Conservation (phyloP, 1,140 invertebrate species). For the Nixonia krombeini region DNA sequence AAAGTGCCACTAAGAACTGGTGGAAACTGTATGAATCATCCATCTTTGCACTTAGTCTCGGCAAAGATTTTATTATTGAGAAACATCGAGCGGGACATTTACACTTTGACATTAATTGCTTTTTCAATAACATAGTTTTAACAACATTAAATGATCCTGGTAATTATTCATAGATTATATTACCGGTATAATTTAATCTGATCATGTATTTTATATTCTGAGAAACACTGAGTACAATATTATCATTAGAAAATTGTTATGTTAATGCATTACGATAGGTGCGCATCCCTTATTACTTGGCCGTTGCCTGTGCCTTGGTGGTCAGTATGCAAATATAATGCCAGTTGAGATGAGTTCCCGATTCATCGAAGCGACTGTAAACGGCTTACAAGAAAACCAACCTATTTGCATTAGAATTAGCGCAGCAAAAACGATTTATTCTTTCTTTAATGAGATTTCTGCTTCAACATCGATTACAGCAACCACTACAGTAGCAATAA, state of each 20-base stretch:
- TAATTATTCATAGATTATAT: slow-evolving; percentile 52
- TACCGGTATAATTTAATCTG: too few species aligned
- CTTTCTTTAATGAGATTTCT: slow-evolving; percentile 59
- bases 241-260: too few species aligned
- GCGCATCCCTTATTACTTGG: slow-evolving; percentile 80
- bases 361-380: slow-evolving; percentile 78
- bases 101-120: slow-evolving; percentile 79
- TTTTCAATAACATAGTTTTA: slow-evolving; percentile 76
- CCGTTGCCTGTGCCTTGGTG: slow-evolving; percentile 80
- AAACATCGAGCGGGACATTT: slow-evolving; percentile 71
- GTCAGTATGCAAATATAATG: slow-evolving; percentile 77
- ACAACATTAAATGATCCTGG: slow-evolving; percentile 67
- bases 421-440: slow-evolving; percentile 69
- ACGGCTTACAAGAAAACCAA: slow-evolving; percentile 75
- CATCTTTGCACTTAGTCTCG: slow-evolving; percentile 77
- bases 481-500: too few species aligned
- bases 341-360: slow-evolving; percentile 73
- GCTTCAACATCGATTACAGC: too few species aligned
- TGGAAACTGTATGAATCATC: slow-evolving; percentile 86
- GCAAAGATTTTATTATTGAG: slow-evolving; percentile 74
- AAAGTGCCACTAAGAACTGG: slow-evolving; percentile 74
- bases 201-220: too few species aligned
- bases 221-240: background rate
- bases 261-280: too few species aligned
- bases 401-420: slow-evolving; percentile 65